Base-by-base conservation (phyloP, 2,797 vertebrate species). In the Adrianichthys oophorus region DNA sequence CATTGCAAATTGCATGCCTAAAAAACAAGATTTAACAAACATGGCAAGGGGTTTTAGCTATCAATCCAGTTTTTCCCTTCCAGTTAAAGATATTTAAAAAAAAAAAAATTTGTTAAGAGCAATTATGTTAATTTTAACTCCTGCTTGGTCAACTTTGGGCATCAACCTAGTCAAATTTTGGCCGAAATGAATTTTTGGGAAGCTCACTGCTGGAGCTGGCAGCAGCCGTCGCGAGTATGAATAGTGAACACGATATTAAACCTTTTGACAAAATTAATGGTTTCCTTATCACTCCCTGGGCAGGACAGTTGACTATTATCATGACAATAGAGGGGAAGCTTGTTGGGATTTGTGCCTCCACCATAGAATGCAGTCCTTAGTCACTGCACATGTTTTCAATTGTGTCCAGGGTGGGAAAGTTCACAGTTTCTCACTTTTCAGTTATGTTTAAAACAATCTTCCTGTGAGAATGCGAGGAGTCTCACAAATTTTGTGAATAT, bases 201-300 rank as follows among this genome's bases (percentile, higher is more conserved):
- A 23, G 45, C 12, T 15, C 18, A 23, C 1, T 19, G 18, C 41
- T 19, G 14, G 51, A 52, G 15, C 13, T 7, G 10, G 37, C 13
- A 52, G 8, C 10, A 41, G 37, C 8, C 15, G 15, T 21, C 4
- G 16, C 8, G 18, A 7, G 15, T 2, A 42, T 14, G 15, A 54
- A 43, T 14, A 43, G 19, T 1, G 8, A 23, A 23, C 24, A 16
- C 1, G n/a, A 41, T 52, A 41, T 41, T 23, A 19, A 53, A 42
- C 19, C 40, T 43, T 54, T 54, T 23, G 18, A 43, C 19, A 24
- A 26, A 54, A n/a, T 15, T 53, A 21, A 24, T 53, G 40, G 52
- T 42, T 7, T 19, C 18, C 15, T 41, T 14, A 42, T 52, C 40
- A 53, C 52, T 21, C 24, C 41, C 41, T 12, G 21, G 19, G 21